Percentiles rank a stretch among this genome's conserved stretches.
phyloP scores from a whole-genome alignment of 2,797 vertebrate species.

The Poecilia gillii region DNA sequence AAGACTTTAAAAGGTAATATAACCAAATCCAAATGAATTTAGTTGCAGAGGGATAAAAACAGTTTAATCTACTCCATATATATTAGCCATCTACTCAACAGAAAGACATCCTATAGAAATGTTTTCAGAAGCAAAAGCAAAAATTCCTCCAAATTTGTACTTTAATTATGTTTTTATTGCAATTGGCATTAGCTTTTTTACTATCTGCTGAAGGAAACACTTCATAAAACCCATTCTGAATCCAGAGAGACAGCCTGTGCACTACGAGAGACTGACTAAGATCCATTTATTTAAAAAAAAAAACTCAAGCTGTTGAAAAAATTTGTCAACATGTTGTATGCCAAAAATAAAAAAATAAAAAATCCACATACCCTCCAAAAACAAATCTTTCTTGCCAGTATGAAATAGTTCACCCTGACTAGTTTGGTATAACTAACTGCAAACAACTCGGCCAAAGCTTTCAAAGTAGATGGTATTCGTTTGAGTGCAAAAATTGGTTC shows the following conservation, averaged over 20 bases:
- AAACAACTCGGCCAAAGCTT: background rate
- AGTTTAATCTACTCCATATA: background rate
- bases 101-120: background rate
- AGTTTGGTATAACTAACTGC: constrained; percentile 9
- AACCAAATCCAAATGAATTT: background rate
- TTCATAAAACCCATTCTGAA: constrained; percentile 2
- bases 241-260: background rate
- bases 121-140: background rate
- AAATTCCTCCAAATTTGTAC: background rate
- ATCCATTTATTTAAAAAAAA: constrained; percentile 2
- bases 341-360: background rate
- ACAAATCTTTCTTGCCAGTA: background rate
- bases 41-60: background rate
- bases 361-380: background rate
- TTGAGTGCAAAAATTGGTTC: constrained; percentile 23
- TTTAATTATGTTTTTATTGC: background rate
- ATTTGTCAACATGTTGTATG: background rate
- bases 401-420: background rate
- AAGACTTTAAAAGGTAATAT: background rate
- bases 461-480: background rate
- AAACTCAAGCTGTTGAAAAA: constrained; percentile 2
- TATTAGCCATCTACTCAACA: background rate
- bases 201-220: background rate
- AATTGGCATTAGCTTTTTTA: background rate
- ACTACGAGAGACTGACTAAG: background rate